Conservation (phyloP, 1,140 invertebrate species). For the Drosophila sulfurigaster region DNA sequence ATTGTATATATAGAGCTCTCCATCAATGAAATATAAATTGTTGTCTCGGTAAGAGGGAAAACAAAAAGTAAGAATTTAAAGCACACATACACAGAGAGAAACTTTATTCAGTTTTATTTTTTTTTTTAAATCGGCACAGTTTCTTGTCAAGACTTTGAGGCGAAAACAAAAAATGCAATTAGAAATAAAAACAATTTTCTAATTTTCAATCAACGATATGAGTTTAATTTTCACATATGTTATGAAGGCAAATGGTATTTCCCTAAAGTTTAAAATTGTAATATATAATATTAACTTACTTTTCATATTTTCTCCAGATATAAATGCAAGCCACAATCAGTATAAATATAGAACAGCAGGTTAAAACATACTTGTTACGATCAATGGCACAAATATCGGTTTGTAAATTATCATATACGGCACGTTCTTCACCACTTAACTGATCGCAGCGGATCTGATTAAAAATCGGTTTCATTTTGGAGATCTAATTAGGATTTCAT, state of each 20-base stretch:
- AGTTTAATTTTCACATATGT: too few species aligned
- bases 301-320: conserved; percentile 61
- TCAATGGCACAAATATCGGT: conserved; percentile 71
- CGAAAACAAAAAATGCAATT: too few species aligned
- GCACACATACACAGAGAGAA: neutral
- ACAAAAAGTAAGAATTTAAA: neutral
- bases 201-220: too few species aligned
- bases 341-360: conserved; percentile 50
- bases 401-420: conserved; percentile 58
- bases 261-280: too few species aligned
- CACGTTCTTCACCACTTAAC: conserved; percentile 47
- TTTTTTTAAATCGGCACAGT: too few species aligned
- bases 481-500: conserved; percentile 38
- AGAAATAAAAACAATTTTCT: too few species aligned
- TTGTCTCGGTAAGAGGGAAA: neutral
- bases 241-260: too few species aligned
- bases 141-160: too few species aligned
- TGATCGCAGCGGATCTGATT: conserved; percentile 69
- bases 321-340: conserved; percentile 49
- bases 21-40: conserved; percentile 34
- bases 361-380: conserved; percentile 56
- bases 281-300: conserved; percentile 46
- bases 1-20: conserved; percentile 13
- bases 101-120: too few species aligned
- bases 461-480: conserved; percentile 40